Evolutionary conservation across 2,113 vertebrate species (phyloP).

Genomic region (Crotalus tigris): DNA sequence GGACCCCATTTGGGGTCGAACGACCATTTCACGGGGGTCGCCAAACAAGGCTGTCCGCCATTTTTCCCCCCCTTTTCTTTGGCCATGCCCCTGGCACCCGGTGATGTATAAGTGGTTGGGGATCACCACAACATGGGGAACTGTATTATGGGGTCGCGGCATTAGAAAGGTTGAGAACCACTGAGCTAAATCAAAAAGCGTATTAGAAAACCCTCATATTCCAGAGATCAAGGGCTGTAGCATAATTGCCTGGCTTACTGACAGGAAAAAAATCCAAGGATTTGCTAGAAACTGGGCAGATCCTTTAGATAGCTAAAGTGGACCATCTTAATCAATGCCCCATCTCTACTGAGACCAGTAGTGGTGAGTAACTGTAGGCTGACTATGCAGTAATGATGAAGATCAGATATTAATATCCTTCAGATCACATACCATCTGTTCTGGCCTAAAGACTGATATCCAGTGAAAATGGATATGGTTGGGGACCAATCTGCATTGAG

Average conservation of each 20-base stretch:
- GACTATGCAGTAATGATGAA: background rate
- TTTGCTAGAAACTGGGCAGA: background rate
- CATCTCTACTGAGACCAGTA: background rate
- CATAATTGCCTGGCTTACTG: background rate
- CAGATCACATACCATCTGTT: background rate
- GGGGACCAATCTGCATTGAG: background rate
- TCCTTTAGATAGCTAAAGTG: background rate
- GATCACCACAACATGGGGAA: no score
- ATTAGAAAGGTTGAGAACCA: no score
- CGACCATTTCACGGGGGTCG: no score
- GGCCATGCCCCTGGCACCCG: no score
- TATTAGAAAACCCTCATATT: background rate
- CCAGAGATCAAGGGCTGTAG: background rate
- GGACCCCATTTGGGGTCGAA: no score
- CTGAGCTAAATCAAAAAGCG: rapidly evolving
- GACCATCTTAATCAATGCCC: background rate
- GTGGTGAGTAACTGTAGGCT: background rate
- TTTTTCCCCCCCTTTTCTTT: no score
- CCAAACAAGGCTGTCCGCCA: no score
- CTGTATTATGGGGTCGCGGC: no score
- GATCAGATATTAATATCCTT: background rate
- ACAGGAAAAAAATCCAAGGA: background rate
- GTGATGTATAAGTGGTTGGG: no score
- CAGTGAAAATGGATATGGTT: background rate
- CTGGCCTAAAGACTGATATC: background rate